Base-by-base conservation (phyloP, 2,888 invertebrate genomes). In the Ethmia dodecea region DNA sequence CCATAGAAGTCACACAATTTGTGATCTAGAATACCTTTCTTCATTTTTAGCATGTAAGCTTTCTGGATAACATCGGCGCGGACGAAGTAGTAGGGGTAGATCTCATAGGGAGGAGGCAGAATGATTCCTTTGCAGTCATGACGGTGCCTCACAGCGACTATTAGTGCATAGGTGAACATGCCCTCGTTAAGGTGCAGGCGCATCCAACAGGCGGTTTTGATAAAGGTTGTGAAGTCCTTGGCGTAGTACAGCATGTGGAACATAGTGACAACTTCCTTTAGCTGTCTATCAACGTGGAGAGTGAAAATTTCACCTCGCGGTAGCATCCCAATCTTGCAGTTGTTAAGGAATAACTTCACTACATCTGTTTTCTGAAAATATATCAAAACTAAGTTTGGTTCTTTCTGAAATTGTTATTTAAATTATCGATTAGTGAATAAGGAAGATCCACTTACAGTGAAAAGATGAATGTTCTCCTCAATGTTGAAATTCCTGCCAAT, bases 51-150 rank as follows among this genome's bases (percentile, higher is more conserved):
- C 44, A 86, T 40, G 52, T 88, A 87, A 3, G 87, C 80, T 35
- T 83, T 87, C 41, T 88, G 83, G 49, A 93, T 86, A n/a, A 91
- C 89, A 53, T 92, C 90, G 13, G 87, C 80, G 53, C 90, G 90
- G 44, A 91, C 90, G 71, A 89, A 93, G 63, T 87, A 88, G 76
- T 90, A 89, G 0, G 93, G 93, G 45, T 89, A 83, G 48, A 89
- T 81, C 65, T 89, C 89, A 51, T 89, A 89, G 1, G 86, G 80
- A 40, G 89, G 87, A 27, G 89, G 89, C 16, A 89, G 61, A 15
- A 86, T 70, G 34, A 89, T 70, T 16, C 83, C 83, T 42, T 60
- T 78, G 67, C 79, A 81, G 58, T 88, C 87, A 6, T 76, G 70
- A 31, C 87, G 80, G 50, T 88, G 88, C 50, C 86, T 75, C 45